Conservation (phyloP, 2,888 invertebrate genomes). For the Caenorhabditis drosophilae region DNA sequence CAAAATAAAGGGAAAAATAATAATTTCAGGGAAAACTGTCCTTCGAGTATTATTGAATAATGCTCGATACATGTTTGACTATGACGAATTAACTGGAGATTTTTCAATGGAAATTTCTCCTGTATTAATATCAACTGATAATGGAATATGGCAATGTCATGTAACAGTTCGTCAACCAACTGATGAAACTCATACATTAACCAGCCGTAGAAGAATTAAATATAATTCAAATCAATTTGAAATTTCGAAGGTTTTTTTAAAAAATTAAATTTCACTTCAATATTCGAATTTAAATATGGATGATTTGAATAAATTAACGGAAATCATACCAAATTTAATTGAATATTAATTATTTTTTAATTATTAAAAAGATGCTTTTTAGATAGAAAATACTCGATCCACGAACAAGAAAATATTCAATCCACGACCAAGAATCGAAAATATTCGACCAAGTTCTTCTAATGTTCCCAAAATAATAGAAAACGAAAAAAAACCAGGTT, state of each 20-base stretch:
- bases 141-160: slow-evolving; percentile 54
- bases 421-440: too few relatives aligned
- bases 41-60: slow-evolving; percentile 45
- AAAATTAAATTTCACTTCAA: too few relatives aligned
- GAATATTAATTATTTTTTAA: background rate
- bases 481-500: too few relatives aligned
- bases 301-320: background rate
- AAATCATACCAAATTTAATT: background rate
- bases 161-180: slow-evolving; percentile 45
- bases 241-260: background rate
- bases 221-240: background rate
- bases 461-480: too few relatives aligned
- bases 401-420: too few relatives aligned
- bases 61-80: slow-evolving; percentile 54
- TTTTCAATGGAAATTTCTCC: slow-evolving; percentile 57
- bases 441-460: too few relatives aligned
- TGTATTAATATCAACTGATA: slow-evolving; percentile 38
- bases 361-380: background rate
- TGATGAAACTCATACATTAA: slow-evolving; percentile 46
- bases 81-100: slow-evolving; percentile 57
- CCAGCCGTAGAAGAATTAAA: slow-evolving; percentile 44
- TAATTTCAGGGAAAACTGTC: slow-evolving; percentile 46
- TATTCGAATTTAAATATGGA: background rate
- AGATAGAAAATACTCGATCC: background rate
- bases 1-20: background rate